These are phyloP conservation scores for Melierax canorus DNA, from an alignment of 2,113 vertebrate genomes.

Conservation along the genomic window DNA sequence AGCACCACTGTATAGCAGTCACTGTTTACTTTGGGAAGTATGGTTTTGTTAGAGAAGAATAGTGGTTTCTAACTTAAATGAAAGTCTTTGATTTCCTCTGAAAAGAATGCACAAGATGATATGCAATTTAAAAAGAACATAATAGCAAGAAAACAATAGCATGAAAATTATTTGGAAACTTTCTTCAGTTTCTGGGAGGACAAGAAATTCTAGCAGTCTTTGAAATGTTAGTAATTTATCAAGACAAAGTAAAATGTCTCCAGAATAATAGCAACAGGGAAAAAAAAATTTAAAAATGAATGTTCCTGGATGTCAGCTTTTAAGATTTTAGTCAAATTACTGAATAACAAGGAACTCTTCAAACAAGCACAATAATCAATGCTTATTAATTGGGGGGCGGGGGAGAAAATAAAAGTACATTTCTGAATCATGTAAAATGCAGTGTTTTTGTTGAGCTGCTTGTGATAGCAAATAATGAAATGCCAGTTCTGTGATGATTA, in stretches of 20 bases:
- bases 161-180: neutral
- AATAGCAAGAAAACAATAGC: neutral
- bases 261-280: neutral
- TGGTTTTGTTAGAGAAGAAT: neutral
- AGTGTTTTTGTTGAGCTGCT: neutral
- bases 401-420: neutral
- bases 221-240: neutral
- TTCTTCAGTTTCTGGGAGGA: neutral
- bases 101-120: neutral
- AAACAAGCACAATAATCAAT: neutral
- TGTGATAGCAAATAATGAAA: neutral
- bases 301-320: neutral
- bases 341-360: neutral
- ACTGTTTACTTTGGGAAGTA: neutral
- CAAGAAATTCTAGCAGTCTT: neutral
- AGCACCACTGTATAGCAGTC: neutral
- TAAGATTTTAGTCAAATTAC: neutral
- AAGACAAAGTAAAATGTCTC: neutral
- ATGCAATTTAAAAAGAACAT: neutral
- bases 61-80: neutral
- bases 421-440: neutral
- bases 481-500: neutral
- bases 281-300: neutral
- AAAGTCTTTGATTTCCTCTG: neutral
- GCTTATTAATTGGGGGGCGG: neutral